phyloP scores from a whole-genome alignment of 2,888 invertebrate genomes.

The Sarcophaga subvicina region DNA sequence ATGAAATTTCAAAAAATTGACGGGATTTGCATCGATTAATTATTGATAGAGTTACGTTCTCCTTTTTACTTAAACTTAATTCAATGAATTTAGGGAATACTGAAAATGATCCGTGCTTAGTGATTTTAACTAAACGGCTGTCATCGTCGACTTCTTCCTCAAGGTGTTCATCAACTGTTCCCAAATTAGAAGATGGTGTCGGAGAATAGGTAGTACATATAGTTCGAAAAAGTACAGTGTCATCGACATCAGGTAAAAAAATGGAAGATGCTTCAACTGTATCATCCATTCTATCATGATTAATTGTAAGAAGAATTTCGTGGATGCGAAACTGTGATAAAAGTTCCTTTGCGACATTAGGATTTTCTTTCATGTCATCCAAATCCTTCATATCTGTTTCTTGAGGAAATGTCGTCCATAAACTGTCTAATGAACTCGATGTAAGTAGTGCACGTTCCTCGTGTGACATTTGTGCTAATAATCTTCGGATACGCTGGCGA shows the following conservation, averaged over 20 bases:
- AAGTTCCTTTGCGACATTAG: slow-evolving; percentile 76
- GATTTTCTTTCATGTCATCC: slow-evolving; percentile 75
- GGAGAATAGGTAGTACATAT: slow-evolving; percentile 75
- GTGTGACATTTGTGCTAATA: slow-evolving; percentile 75
- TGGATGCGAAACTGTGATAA: slow-evolving; percentile 76
- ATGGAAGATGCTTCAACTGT: slow-evolving; percentile 75
- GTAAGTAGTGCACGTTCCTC: slow-evolving; percentile 76
- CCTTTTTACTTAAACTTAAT: slow-evolving; percentile 70
- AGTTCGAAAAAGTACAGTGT: slow-evolving; percentile 80
- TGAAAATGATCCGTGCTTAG: slow-evolving; percentile 74
- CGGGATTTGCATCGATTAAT: slow-evolving; percentile 75
- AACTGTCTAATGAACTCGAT: slow-evolving; percentile 73
- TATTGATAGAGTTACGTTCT: slow-evolving; percentile 69
- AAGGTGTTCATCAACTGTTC: slow-evolving; percentile 75
- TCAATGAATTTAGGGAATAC: slow-evolving; percentile 74
- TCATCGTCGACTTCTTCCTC: slow-evolving; percentile 68
- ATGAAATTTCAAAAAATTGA: slow-evolving; percentile 77
- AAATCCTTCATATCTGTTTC: slow-evolving; percentile 76
- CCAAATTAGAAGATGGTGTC: slow-evolving; percentile 73
- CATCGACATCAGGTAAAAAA: slow-evolving; percentile 78
- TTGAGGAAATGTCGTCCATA: slow-evolving; percentile 76
- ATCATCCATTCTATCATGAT: slow-evolving; percentile 77
- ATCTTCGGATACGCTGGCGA: slow-evolving; percentile 79
- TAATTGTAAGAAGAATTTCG: slow-evolving; percentile 79
- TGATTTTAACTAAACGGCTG: slow-evolving; percentile 36